Base-by-base conservation (phyloP, 2,888 invertebrate species). In the Uloborus plumipes region DNA sequence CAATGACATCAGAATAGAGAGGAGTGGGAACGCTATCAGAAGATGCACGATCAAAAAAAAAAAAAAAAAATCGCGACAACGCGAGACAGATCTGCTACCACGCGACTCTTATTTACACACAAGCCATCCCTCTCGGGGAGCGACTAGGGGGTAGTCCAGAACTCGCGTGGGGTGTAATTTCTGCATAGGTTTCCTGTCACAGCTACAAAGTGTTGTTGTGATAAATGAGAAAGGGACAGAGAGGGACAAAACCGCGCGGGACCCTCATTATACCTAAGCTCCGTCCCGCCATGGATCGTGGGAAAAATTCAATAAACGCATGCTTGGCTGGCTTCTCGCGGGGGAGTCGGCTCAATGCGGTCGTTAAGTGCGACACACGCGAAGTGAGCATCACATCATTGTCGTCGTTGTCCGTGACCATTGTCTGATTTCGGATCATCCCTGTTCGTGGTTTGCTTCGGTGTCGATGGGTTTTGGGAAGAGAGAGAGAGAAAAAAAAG, bases 201-300 rank as follows among this genome's bases (percentile, higher is more conserved):
- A 53, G 20, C 22, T 62, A 80, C 79, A 80, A 73, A 73, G 69
- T 69, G 67, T 73, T 67, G 79, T 67, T 73, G 73, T 80, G 79
- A 80, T 80, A 80, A 80, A 80, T 80, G 79, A 67, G 79, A 73
- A 66, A 20, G 72, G 67, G 75, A 74, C 74, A 74, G 65, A 66
- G 74, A 49, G 65, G 65, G 65, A 71, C 78, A 78, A 78, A 78
- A 78, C 67, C 79, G 55, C 62, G 70, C 59, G 39, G 39, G 39
- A 39, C 39, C 9, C 39, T 39, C 39, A 39, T 39, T 39, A 39
- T 39, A 39, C 39, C 3, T 39, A 39, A 39, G 31, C 53, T 18
- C 55, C 14, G 16, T 39, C 22, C 18, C 15, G 15, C 11, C 20
- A 18, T 16, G 15, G 53, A 9, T 49, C 79, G 79, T 80, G 79